Percentiles rank a stretch among this genome's conserved stretches.
Conservation (phyloP, 92 coral and sea anemone genomes). For the Micromussa lordhowensis region DNA sequence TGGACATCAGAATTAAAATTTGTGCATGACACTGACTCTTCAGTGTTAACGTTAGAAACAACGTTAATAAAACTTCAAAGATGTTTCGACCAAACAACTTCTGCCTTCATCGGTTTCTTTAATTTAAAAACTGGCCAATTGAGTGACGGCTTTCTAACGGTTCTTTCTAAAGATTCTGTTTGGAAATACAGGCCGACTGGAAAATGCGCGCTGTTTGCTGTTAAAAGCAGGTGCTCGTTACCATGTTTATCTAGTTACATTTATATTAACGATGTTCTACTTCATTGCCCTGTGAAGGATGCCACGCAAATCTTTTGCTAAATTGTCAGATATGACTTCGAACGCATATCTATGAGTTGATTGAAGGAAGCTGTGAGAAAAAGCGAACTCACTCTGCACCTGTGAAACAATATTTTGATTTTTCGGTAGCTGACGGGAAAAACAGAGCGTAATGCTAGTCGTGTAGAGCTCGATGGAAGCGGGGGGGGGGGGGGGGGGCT, state of each 20-base stretch:
- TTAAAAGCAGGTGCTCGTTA: background rate
- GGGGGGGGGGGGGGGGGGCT: background rate
- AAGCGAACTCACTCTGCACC: background rate
- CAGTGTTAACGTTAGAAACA: too few species aligned
- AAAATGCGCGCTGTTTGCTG: background rate
- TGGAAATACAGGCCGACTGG: background rate
- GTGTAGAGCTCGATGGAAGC: background rate
- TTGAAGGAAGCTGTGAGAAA: background rate
- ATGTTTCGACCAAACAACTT: too few species aligned
- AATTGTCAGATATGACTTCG: background rate
- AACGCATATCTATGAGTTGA: background rate
- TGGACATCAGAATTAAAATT: too few species aligned
- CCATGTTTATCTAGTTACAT: background rate
- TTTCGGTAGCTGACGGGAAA: background rate
- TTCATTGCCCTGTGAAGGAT: background rate
- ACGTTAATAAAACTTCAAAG: too few species aligned
- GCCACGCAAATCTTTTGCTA: background rate
- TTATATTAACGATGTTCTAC: background rate
- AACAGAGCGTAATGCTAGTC: background rate
- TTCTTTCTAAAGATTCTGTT: background rate
- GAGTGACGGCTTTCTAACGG: too few species aligned
- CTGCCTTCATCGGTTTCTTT: too few species aligned
- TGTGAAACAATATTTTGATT: background rate
- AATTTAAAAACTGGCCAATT: too few species aligned
- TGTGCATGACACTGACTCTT: too few species aligned